Conservation (phyloP, 1,140 invertebrate genomes). For the Drosophila quadrilineata region DNA sequence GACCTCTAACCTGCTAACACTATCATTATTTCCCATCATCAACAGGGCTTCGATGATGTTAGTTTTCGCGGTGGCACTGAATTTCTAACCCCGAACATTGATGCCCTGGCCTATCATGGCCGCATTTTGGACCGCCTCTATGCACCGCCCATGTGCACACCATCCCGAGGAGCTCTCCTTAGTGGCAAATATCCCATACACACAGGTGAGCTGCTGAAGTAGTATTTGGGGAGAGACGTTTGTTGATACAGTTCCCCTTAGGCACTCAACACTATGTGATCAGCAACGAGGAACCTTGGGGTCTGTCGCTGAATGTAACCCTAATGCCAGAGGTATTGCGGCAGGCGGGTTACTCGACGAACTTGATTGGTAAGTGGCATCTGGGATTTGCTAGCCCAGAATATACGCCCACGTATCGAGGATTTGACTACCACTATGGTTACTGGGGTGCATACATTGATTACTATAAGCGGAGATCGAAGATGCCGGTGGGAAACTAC, state of each 20-base stretch:
- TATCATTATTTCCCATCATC: not conserved
- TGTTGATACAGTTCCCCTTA: slow-evolving; percentile 49
- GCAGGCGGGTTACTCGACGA: slow-evolving; percentile 89
- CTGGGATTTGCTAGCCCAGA: slow-evolving; percentile 87
- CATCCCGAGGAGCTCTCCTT: slow-evolving; percentile 88
- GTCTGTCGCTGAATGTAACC: slow-evolving; percentile 87
- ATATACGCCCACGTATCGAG: slow-evolving; percentile 89
- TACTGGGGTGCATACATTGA: slow-evolving; percentile 92
- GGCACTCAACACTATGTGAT: slow-evolving; percentile 91
- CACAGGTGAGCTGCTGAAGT: slow-evolving; percentile 83
- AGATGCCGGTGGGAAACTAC: slow-evolving; percentile 82
- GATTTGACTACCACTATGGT: slow-evolving; percentile 93
- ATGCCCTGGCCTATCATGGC: slow-evolving; percentile 89
- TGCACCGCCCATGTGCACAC: slow-evolving; percentile 89
- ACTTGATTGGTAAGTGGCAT: slow-evolving; percentile 96
- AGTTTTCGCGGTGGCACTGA: slow-evolving; percentile 93
- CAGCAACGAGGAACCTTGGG: slow-evolving; percentile 87
- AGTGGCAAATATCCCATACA: slow-evolving; percentile 93
- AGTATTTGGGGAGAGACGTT: not conserved
- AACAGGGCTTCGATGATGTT: slow-evolving; percentile 93
- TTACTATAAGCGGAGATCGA: slow-evolving; percentile 88
- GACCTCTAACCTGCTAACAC: too few relatives aligned
- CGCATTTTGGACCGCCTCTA: slow-evolving; percentile 90
- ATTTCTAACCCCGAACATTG: slow-evolving; percentile 92
- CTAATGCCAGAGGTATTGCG: slow-evolving; percentile 89